Evolutionary conservation across 2,113 vertebrate genomes (phyloP), one percentile per base, ranked within the genome.

Genomic region (Procavia capensis): DNA sequence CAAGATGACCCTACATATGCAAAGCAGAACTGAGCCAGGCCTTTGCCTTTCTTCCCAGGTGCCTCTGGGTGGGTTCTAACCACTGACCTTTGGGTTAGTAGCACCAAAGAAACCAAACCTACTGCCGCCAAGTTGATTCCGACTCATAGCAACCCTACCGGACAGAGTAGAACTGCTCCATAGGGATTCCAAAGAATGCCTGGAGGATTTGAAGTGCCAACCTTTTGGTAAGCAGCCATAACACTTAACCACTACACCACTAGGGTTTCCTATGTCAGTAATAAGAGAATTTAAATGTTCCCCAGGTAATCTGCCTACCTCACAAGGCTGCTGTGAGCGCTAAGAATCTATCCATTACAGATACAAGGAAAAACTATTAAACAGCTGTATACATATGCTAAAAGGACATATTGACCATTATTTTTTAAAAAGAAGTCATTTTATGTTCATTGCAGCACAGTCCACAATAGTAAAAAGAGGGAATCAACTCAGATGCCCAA

Each of bases 351-450:
- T 22, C 41, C 47, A 43, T 24, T 10, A 79, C 41, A 92, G 78
- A 78, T 22, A 47, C 4, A 72, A 88, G 50, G 16, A 61, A 63
- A 43, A 29, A 91, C 20, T 92, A 75, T 39, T 92, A 92, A 79
- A 81, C 0, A 86, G 70, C 43, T 88, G 27, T 31, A 34, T 47
- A 79, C 39, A 74, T 8, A 83, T 43, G 29, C 34, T 54, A 41
- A 41, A 94, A 87, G 45, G 31, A 61, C 0, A 72, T 5, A 54
- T 0, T 45, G 59, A 2, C 79, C 90, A 89, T 59, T 72, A 80
- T 16, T 59, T 66, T 87, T 64, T 66, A 76, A 93, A 95, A 89
- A 78, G 29, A 68, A 90, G 13, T 54, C 57, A 54, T 59, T 84
- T n/a, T n/a, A n/a, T n/a, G n/a, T n/a, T n/a, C n/a, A n/a, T n/a